Base-by-base conservation (phyloP, 1,140 invertebrate species). In the Trachelipus rathkii region DNA sequence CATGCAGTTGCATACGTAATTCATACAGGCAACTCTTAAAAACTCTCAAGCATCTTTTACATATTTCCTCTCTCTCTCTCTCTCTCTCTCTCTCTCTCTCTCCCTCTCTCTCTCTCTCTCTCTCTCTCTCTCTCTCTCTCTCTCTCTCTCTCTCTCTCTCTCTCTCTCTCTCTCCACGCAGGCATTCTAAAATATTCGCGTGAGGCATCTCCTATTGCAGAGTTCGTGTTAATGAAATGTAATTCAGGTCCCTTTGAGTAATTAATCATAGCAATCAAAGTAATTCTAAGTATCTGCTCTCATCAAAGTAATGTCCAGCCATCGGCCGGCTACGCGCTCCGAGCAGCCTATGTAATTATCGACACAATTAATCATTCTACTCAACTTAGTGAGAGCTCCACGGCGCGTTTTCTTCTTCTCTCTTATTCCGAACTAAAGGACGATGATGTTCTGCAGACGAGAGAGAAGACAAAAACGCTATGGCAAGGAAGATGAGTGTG, bases 341-440 rank as follows among this genome's bases (percentile, higher is more conserved):
- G 77, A 74, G 72, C 77, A 75, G 67, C 77, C 77, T 74, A 24
- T 72, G 77, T 78, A 78, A 78, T 78, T 78, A 78, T 78, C 77
- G 77, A 78, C 77, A 78, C 77, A 74, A 78, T 78, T 78, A 78
- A 78, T 78, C 77, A 78, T 78, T 78, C 73, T 72, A 78, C 72
- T 69, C 72, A 73, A 72, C 50, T 73, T 72, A 66, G 68, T 72
- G 72, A 53, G 77, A 60, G 77, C 72, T 69, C 23, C 2, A 33
- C 33, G 33, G 33, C 33, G 33, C 33, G 33, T 33, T 33, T 33
- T 33, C 33, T 33, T 33, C 33, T 33, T 33, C 33, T 33, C 33
- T 33, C 33, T 33, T 33, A 33, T 33, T 33, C 6, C 33, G 33
- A 33, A 33, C n/a, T 33, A 6, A 33, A 33, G 33, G 33, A 33